Evolutionary conservation across 2,113 vertebrate species (phyloP).

Genomic region (Elaphurus davidianus): DNA sequence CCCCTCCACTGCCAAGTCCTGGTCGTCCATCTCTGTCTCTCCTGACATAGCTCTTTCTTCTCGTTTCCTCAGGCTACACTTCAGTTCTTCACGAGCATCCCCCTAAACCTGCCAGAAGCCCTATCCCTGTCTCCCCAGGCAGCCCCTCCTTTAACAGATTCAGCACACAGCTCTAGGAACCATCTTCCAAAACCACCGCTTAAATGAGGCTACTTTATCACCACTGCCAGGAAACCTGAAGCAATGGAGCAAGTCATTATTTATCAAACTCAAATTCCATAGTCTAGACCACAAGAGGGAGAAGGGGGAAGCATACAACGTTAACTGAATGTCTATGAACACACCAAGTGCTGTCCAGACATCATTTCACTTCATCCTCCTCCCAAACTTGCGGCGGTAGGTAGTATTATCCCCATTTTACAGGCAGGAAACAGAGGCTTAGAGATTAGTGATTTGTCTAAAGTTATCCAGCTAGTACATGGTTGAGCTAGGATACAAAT

Average conservation of each 20-base stretch:
- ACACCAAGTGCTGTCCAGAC: neutral
- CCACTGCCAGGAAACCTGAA: neutral
- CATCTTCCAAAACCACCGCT: neutral
- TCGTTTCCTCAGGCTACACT: neutral
- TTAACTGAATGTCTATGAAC: neutral
- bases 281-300: neutral
- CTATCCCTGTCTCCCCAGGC: neutral
- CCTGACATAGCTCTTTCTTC: neutral
- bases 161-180: neutral
- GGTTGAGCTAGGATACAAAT: neutral
- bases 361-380: neutral
- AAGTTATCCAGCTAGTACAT: neutral
- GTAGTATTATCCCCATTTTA: neutral
- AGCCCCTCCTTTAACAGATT: neutral
- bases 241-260: neutral
- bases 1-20: neutral
- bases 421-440: neutral
- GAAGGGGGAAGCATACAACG: neutral
- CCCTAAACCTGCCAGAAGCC: neutral
- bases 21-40: neutral
- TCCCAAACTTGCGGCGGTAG: neutral
- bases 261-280: neutral
- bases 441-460: neutral
- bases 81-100: neutral
- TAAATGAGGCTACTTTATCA: constrained; percentile 9